Evolutionary conservation across 2,797 vertebrate species (phyloP), one percentile per base, ranked within the genome.

Genomic region (Pachyuromys duprasi): DNA sequence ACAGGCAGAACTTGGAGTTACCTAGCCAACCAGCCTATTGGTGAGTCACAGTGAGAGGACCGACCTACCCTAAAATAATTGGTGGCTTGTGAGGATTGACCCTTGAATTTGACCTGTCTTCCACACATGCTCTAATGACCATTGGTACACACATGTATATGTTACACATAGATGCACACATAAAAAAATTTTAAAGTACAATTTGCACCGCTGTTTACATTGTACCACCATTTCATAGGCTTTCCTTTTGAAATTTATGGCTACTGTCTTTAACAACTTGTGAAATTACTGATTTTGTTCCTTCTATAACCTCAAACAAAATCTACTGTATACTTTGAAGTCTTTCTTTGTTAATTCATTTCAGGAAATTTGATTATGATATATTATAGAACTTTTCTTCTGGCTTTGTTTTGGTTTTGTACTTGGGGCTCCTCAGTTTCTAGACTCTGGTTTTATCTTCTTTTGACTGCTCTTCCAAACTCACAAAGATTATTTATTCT

Each of bases 361-460:
- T 86, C 22, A 89, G 86, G 15, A 60, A 67, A 75, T 92, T 89
- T 65, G n/a, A 53, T 91, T 72, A 57, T 67, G 15, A 17, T 95
- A 24, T 83, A 74, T 67, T 62, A n/a, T 70, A 33, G 11, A 67
- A 49, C 24, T 94, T 76, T 92, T 81, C 33, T 76, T 45, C 17
- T 65, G 80, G 8, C 18, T 65, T 82, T 20, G 24, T 8, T 70
- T 86, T 90, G 7, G 81, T 60, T 88, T 80, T 74, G 9, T 67
- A 22, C 62, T 78, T 81, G 28, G 63, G 55, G 42, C 53, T 76
- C 20, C 18, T 62, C 69, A 76, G 28, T 45, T 78, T 69, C 55
- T 83, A 67, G 53, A 39, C 39, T 65, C 53, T 83, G 20, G 57
- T 11, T 53, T 83, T 90, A 84, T 39, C 39, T 3, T 2, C 12